Evolutionary conservation across 1,140 invertebrate genomes (phyloP), one percentile per base, ranked within the genome.

Genomic region (Bombus superbus): DNA sequence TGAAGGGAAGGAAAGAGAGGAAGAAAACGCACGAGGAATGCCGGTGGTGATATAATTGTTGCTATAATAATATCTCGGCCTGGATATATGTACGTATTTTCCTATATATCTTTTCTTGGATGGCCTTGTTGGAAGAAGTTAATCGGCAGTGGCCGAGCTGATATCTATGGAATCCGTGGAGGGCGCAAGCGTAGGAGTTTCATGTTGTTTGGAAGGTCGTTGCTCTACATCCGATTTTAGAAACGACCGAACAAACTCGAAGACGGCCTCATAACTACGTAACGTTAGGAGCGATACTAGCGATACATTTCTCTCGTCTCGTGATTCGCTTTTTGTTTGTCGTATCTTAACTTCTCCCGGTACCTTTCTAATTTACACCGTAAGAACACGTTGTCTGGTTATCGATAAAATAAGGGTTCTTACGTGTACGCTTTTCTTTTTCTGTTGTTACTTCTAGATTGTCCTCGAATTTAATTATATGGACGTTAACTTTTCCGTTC

Each of bases 191-290:
- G 74, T 90, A 89, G 73, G 73, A 89, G 89, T 91, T 93, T 92
- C 90, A 90, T 94, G 94, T 94, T 94, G 93, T 94, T 92, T 89
- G 93, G 94, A 94, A 95, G 94, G 94, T 95, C 94, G 93, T 95
- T 95, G 94, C 94, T 94, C 94, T 91, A 95, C 88, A 95, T 95
- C 94, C 93, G 94, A 94, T 94, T 95, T 95, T 95, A 95, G 94
- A 95, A 89, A 88, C 90, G 90, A 92, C 90, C 92, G 86, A 91
- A 86, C 88, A 92, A 92, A 91, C 86, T 91, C 91, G 86, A 91
- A 92, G 81, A 74, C 86, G 86, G 86, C 89, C 71, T 86, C 89
- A 83, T 86, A 90, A 88, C 86, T 69, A 64, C 89, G 89, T 86
- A 90, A 88, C 72, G 88, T 42, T 74, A 53, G 47, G 18, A 53